Base-by-base conservation (phyloP, 2,888 invertebrate genomes). In the Hirtodrosophila duncani region DNA sequence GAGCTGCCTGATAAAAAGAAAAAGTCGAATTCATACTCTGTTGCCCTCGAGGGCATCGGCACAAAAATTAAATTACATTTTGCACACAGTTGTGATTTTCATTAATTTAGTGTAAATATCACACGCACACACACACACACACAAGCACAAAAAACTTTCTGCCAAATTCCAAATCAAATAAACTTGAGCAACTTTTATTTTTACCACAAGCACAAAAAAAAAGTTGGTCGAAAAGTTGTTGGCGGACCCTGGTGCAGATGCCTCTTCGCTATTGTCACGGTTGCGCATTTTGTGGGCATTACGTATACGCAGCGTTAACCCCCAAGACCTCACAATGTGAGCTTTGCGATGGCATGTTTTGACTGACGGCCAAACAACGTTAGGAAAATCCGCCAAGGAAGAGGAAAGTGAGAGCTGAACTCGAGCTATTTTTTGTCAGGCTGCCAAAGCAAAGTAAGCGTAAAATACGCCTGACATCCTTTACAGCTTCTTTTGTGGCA, bases 71-170 rank as follows among this genome's bases (percentile, higher is more conserved):
- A 79, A 74, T 74, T 79, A 77, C 67, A 79, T 79, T 74, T 63
- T 55, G 71, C 68, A 61, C 71, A 63, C 77, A 71, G 72, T 75
- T 74, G 65, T 74, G 72, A 63, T 79, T 74, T 71, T 77, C 68
- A 77, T 79, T 74, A 74, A 74, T 75, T 74, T 79, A 65, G 72
- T 67, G 71, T 65, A 67, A 77, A 67, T 60, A 64, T n/a, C n/a
- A n/a, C 62, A 72, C 56, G 72, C 46, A 69, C 48, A 42, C 45
- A 60, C 17, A 21, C 42, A 2, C 1, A 30, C 36, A 21, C 21
- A 29, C 23, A 41, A 56, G 52, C 27, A n/a, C 31, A 37, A 46
- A 41, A 60, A 64, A 61, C 45, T 59, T 52, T 38, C 29, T 30
- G 10, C 30, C 39, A 55, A 65, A 68, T 72, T 65, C 52, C 63